These are phyloP conservation scores for Tetheella fluctuosa DNA, from an alignment of 2,888 invertebrate genomes.

Conservation along the genomic window DNA sequence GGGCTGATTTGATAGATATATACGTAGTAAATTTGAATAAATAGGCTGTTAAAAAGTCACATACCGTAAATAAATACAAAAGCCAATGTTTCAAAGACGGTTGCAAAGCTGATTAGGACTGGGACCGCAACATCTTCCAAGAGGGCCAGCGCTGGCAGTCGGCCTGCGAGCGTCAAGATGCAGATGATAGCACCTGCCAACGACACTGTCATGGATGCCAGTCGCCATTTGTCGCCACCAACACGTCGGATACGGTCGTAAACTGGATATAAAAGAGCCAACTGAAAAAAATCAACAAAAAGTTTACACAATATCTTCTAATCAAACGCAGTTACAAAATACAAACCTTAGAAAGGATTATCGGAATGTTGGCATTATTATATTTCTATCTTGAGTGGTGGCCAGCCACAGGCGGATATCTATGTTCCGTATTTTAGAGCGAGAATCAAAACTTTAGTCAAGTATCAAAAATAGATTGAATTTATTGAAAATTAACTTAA, in stretches of 20 bases:
- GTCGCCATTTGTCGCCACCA: conserved; percentile 61
- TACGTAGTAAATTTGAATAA: too few species aligned
- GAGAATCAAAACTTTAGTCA: too few species aligned
- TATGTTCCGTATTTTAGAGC: too few species aligned
- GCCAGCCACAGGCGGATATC: too few species aligned
- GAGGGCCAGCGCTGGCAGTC: conserved; percentile 46
- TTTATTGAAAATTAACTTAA: too few species aligned
- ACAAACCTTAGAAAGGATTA: too few species aligned
- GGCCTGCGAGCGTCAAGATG: conserved; percentile 45
- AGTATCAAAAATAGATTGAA: too few species aligned
- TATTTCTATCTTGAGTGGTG: too few species aligned
- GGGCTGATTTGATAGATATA: too few species aligned
- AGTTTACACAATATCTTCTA: too few species aligned
- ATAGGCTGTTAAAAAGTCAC: conserved; percentile 11
- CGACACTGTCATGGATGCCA: conserved; percentile 46
- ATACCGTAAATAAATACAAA: conserved; percentile 71
- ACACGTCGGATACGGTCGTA: conserved; percentile 62
- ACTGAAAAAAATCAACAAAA: conserved; percentile 41
- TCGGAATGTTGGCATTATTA: too few species aligned
- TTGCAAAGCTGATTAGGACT: conserved; percentile 51
- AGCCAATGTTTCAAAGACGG: conserved; percentile 58
- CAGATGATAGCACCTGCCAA: conserved; percentile 46
- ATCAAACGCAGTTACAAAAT: too few species aligned
- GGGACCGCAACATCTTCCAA: conserved; percentile 63
- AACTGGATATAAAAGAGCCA: conserved; percentile 61